Evolutionary conservation across 2,888 invertebrate species (phyloP).

Genomic region (Empis stercorea): DNA sequence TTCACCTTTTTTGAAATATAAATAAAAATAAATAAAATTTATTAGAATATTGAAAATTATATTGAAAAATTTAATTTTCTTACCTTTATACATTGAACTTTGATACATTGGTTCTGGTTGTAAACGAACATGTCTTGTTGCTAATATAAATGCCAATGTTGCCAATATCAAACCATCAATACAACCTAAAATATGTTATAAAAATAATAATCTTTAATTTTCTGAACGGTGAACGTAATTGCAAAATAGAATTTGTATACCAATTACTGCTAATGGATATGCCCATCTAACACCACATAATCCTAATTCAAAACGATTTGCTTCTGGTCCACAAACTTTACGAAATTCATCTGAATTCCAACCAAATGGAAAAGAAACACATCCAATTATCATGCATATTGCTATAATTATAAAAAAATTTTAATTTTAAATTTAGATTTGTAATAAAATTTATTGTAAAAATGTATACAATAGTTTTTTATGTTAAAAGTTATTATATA

Average conservation of each 20-base stretch:
- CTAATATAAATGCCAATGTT: constrained; percentile 84
- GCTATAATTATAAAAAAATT: constrained; percentile 45
- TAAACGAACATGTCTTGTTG: constrained; percentile 73
- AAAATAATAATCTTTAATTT: no score
- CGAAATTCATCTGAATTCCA: constrained; percentile 77
- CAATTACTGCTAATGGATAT: constrained; percentile 83
- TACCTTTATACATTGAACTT: constrained; percentile 56
- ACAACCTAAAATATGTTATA: constrained; percentile 42
- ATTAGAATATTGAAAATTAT: background rate
- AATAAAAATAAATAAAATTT: background rate
- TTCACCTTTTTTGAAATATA: constrained; percentile 48
- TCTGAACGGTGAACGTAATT: no score
- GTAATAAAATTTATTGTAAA: no score
- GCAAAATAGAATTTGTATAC: constrained; percentile 9
- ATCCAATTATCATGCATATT: constrained; percentile 73
- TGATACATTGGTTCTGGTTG: constrained; percentile 68
- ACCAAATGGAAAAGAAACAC: constrained; percentile 79
- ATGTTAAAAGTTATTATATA: no score
- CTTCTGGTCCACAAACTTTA: constrained; percentile 72
- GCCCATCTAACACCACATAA: constrained; percentile 88
- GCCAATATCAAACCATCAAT: constrained; percentile 76
- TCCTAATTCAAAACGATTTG: constrained; percentile 64
- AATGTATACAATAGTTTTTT: no score
- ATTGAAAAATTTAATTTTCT: background rate
- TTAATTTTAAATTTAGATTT: background rate